Evolutionary conservation across 2,888 invertebrate species (phyloP), one percentile per base, ranked within the genome.

Genomic region (Orthosia cruda): DNA sequence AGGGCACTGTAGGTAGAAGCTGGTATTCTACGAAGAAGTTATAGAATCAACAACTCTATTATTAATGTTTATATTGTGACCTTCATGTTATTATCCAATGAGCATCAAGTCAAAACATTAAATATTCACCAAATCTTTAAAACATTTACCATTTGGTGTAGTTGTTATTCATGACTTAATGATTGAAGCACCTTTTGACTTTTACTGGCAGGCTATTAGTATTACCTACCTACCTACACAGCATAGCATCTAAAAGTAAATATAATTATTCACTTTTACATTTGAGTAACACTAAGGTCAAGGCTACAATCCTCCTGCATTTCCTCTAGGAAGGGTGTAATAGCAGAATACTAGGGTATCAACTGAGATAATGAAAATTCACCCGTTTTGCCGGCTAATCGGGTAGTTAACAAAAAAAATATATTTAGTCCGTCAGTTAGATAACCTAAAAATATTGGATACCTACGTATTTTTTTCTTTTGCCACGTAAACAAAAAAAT

Each of bases 121-220:
- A 32, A 32, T 4, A 32, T 4, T 4, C 4, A 32, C 32, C 32
- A 32, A 32, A 32, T 32, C 32, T 57, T 69, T 23, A 40, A 69
- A 49, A 57, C 32, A 32, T 32, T 32, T 57, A 58, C 16, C 18
- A n/a, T 50, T 70, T 70, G 18, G 5, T 58, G 13, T 32, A 55
- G 18, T 4, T 18, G 15, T 52, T 47, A 15, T 73, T 55, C n/a
- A 55, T 55, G 12, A 54, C 49, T 59, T 47, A 11, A 32, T 55
- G 12, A 73, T 72, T 72, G 20, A 59, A 71, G 20, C 26, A 32
- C 47, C 47, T 61, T 47, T 20, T 72, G 73, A 49, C 73, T 55
- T 73, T 62, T 73, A 49, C 47, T 18, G n/a, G 11, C 58, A 58
- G 23, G 50, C 26, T 26, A 59, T 71, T 26, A 50, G 23, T 70